phyloP scores from a whole-genome alignment of 2,888 invertebrate genomes.

The Platerodrilus igneus region DNA sequence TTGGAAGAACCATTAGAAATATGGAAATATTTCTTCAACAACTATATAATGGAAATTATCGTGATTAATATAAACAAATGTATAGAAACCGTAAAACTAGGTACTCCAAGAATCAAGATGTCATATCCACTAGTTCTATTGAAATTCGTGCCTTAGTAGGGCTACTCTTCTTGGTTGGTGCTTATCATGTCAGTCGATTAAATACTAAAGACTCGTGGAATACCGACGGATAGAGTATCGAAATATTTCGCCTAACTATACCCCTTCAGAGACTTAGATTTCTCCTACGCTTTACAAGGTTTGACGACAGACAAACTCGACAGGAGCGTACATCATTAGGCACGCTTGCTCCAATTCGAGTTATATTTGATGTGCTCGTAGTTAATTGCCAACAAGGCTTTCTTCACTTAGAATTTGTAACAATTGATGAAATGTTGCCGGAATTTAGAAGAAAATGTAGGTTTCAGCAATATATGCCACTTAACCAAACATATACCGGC shows the following conservation, averaged over 20 bases:
- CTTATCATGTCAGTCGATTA: slow-evolving; percentile 1
- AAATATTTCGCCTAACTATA: no score
- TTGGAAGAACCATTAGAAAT: slow-evolving; percentile 5
- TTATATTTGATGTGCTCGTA: neutral
- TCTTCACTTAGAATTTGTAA: slow-evolving; percentile 3
- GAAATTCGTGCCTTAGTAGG: slow-evolving; percentile 4
- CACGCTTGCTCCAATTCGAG: slow-evolving; percentile 2
- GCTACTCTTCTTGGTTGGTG: neutral
- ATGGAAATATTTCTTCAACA: slow-evolving; percentile 4
- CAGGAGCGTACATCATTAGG: no score
- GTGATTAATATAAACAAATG: slow-evolving; percentile 1
- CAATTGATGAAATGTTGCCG: neutral
- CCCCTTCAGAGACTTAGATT: slow-evolving; percentile 5
- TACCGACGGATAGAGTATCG: slow-evolving; percentile 1
- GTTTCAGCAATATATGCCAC: no score
- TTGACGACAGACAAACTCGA: no score
- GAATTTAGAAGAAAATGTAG: no score
- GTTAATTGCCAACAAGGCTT: slow-evolving; percentile 3
- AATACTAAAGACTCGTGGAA: slow-evolving; percentile 2
- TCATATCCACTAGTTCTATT: slow-evolving; percentile 1
- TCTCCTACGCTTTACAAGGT: slow-evolving; percentile 2
- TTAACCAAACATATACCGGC: no score
- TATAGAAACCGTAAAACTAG: no score
- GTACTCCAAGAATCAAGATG: neutral
- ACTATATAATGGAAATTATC: slow-evolving; percentile 2